Evolutionary conservation across 2,113 vertebrate genomes (phyloP), one percentile per base, ranked within the genome.

Genomic region (Taurulus bubalis): DNA sequence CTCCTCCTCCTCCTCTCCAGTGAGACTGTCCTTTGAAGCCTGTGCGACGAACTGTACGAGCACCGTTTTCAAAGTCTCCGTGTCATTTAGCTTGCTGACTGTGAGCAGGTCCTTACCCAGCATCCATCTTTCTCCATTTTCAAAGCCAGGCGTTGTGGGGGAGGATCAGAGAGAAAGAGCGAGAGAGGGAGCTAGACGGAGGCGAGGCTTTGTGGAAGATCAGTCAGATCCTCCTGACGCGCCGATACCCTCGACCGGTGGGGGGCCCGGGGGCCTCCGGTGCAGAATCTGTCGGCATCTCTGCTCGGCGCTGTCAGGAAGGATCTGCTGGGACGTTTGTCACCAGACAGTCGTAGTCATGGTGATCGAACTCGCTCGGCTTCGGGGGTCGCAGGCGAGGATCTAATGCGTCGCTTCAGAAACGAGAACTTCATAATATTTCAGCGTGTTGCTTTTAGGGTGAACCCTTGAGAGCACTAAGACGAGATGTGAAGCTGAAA

Each of bases 81-180:
- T 79, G 82, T 90, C 88, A 85, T 86, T 81, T 82, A 80, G 82
- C 83, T 71, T 38, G 56, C 87, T 80, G 83, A 83, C 79, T 79
- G 79, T 26, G 58, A 81, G 64, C 75, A 22, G 80, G 66, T 77
- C 77, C 56, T 77, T 68, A 67, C 82, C 34, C 26, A 55, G 60
- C 65, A 45, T 84, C 85, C 58, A 63, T 66, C 76, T 63, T 75
- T 63, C 71, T 59, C 64, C 58, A 6, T 2, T 49, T 85, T 85
- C 77, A 81, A 81, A 86, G 85, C 67, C 49, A 1, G 65, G 66
- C 49, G 24, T 26, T 79, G 78, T 66, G 78, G 67, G 69, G 89
- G 79, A 82, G 77, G 83, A 89, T 88, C 72, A 87, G 51, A 86
- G 80, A 22, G 38, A 51, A 34, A 60, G 56, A 12, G 49, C 18